phyloP scores from a whole-genome alignment of 2,888 invertebrate genomes.

The Minunthozetes semirufus region DNA sequence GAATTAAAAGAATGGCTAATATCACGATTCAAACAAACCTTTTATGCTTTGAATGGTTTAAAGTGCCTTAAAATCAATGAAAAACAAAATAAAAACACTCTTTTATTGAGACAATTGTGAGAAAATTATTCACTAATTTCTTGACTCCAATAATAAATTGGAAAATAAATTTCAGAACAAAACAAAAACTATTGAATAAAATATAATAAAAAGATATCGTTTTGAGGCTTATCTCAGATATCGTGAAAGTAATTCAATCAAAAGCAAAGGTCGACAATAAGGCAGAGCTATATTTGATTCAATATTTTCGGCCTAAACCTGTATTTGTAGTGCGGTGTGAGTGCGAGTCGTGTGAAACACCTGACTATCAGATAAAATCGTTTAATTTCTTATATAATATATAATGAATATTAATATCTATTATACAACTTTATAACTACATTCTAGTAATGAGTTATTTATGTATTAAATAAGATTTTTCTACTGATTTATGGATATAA shows the following conservation, averaged over 20 bases:
- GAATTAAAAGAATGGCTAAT: too few species aligned
- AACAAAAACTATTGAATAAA: background rate
- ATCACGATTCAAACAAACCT: constrained; percentile 2
- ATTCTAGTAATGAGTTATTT: background rate
- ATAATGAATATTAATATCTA: background rate
- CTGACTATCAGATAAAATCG: constrained; percentile 9
- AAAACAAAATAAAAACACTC: background rate
- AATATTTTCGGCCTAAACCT: background rate
- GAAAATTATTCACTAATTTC: background rate
- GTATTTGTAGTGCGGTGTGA: background rate
- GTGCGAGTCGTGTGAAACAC: background rate
- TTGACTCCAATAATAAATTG: background rate
- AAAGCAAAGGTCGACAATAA: background rate
- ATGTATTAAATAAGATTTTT: background rate
- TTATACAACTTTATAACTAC: background rate
- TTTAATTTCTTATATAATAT: background rate
- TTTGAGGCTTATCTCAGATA: background rate
- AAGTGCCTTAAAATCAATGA: too few species aligned
- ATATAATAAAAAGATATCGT: background rate
- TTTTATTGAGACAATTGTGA: background rate
- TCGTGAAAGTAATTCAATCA: constrained; percentile 12
- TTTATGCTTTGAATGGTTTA: too few species aligned
- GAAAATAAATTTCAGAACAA: background rate
- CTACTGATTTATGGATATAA: background rate
- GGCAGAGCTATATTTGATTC: background rate